These are phyloP conservation scores for Diogma glabrata DNA, from an alignment of 2,888 invertebrate genomes.

Conservation along the genomic window DNA sequence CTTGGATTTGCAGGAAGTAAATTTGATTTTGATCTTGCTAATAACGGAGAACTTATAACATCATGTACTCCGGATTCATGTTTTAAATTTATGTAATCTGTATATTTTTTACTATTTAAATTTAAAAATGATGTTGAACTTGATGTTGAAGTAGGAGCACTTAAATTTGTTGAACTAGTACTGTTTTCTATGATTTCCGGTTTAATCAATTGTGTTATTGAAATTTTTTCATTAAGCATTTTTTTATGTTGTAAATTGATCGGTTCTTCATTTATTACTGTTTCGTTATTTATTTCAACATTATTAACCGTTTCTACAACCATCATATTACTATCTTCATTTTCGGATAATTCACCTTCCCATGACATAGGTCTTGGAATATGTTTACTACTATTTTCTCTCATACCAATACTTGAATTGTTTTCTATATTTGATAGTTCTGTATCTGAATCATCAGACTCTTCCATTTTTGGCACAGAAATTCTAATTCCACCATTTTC, in stretches of 20 bases:
- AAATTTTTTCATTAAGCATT: not conserved
- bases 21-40: constrained; percentile 50
- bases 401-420: constrained; percentile 26
- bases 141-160: constrained; percentile 4
- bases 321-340: constrained; percentile 47
- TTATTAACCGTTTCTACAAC: constrained; percentile 30
- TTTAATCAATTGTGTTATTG: constrained; percentile 3
- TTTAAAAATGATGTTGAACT: constrained; percentile 4
- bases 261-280: constrained; percentile 15
- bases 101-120: constrained; percentile 16
- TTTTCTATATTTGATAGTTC: constrained; percentile 36
- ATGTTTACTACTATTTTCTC: constrained; percentile 24
- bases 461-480: constrained; percentile 29
- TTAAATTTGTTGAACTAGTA: constrained; percentile 7
- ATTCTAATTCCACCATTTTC: constrained; percentile 23
- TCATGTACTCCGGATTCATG: constrained; percentile 27
- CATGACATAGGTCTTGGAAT: constrained; percentile 80
- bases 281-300: constrained; percentile 15
- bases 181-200: not conserved
- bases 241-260: constrained; percentile 1
- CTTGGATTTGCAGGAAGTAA: constrained; percentile 68
- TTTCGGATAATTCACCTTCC: constrained; percentile 86
- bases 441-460: constrained; percentile 32
- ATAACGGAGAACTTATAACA: constrained; percentile 49
- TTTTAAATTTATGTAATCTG: constrained; percentile 35